Base-by-base conservation (phyloP, 92 coral and sea anemone species). In the Phymanthus crucifer region DNA sequence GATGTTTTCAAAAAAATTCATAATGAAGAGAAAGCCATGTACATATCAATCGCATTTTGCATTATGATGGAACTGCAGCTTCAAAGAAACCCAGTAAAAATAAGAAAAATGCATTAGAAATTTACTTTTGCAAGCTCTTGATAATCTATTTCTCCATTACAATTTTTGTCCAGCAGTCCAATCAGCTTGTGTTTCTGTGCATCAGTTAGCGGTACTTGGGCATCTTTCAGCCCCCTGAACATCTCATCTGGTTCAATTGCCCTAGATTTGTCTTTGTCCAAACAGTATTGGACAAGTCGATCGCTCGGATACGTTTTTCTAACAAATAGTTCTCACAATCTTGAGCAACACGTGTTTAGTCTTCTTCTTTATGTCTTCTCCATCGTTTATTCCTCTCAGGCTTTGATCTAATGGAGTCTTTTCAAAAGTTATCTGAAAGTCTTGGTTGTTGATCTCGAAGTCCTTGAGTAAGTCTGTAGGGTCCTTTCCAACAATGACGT, bases 271-370 rank as follows among this genome's bases (percentile, higher is more conserved):
- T 85, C 92, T 54, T 85, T 88, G 54, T 91, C 90, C 70, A 91
- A 33, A n/a, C 81, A 68, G 87, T n/a, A n/a, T 91, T 91, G 78
- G 88, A 91, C 80, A 91, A 56, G 69, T 91, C 95, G 54, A 91
- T 85, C 3, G 92, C 95, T 9, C 95, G 83, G 37, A 88, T 54
- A 31, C 92, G 73, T 74, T 82, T 89, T 72, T 88, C 90, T 18
- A 74, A 75, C 73, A 91, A 78, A 73, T 74, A 91, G 34, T 86
- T 80, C 88, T 85, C 54, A 91, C 67, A 18, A 85, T 87, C 4
- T 80, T 26, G 36, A 88, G 74, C 36, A 88, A 69, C 35, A 85
- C 83, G 32, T 89, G 36, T 66, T 88, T 91, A 31, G 75, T 48
- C 31, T 66, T 52, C 71, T 34, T 74, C 5, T 52, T 57, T 17